Base-by-base conservation (phyloP, 2,797 vertebrate species). In the Spea hammondii region DNA sequence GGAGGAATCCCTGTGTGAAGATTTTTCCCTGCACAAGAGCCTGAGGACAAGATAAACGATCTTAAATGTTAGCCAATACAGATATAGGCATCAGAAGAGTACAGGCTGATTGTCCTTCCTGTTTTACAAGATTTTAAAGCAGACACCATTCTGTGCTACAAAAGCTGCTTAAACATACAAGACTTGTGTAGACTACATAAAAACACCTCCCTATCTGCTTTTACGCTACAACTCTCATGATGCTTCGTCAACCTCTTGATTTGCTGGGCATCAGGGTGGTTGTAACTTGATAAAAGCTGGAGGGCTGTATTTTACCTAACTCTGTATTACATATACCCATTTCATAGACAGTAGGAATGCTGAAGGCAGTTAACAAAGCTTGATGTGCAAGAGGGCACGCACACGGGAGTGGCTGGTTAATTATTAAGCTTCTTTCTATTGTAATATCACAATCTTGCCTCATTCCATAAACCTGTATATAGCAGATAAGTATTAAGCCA, bases 401-500 rank as follows among this genome's bases (percentile, higher is more conserved):
- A 76, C 73, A 49, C 62, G 10, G 79, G 79, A 54, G 79, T 46
- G 79, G 79, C 74, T 17, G 8, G 74, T 80, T 80, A 80, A 80
- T 80, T 1, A 80, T 76, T 80, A 76, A 76, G 60, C 68, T 72
- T 75, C n/a, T 49, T 75, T 47, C 68, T 71, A 76, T 80, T 72
- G 74, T 70, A 67, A 66, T 76, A 76, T 80, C 46, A 71, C 79
- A 76, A 62, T 76, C 60, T 80, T 65, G 72, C 79, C 67, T 76
- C 79, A 80, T 76, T 67, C 53, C 74, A 67, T 78, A 78, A 70
- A 71, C 32, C 32, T 65, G 76, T 47, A 64, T 54, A 60, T 71
- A 10, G 69, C 13, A 76, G 79, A 80, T 80, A 76, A 76, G 59
- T 17, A 45, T 62, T 76, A 65, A 64, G 68, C 54, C 77, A 72